These are phyloP conservation scores for Elachura formosa DNA, from an alignment of 2,113 vertebrate species.

Conservation along the genomic window DNA sequence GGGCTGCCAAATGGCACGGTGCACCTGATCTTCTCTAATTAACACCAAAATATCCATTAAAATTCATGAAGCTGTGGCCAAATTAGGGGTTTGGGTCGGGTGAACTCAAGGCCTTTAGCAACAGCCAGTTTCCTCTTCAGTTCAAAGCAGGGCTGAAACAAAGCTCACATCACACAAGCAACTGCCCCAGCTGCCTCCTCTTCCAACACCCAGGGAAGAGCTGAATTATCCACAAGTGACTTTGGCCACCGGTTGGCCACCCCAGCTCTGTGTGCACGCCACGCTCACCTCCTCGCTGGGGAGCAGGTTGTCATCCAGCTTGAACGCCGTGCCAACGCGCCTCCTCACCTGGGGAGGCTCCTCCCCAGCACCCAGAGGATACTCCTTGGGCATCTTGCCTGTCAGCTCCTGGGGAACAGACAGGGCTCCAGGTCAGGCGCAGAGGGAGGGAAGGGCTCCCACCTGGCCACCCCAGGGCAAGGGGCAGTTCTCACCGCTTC, in stretches of 20 bases:
- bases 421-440: not conserved
- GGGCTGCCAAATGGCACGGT: not conserved
- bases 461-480: fast-evolving
- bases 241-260: not conserved
- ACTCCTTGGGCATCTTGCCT: slow-evolving; percentile 88
- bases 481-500: slow-evolving; percentile 85
- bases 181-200: not conserved
- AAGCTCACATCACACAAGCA: not conserved
- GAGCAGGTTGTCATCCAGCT: slow-evolving; percentile 84
- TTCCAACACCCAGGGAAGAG: not conserved
- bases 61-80: not conserved
- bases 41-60: not conserved
- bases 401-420: slow-evolving; percentile 84
- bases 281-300: slow-evolving; percentile 81
- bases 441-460: not conserved
- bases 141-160: not conserved
- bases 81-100: not conserved
- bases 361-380: slow-evolving; percentile 86
- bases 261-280: not conserved
- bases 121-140: not conserved
- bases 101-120: not conserved
- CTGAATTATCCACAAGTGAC: not conserved
- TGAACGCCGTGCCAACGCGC: slow-evolving; percentile 86
- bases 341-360: slow-evolving; percentile 83
- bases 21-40: not conserved